Conservation (phyloP, 1,140 invertebrate genomes). For the Pollicipes pollicipes region DNA sequence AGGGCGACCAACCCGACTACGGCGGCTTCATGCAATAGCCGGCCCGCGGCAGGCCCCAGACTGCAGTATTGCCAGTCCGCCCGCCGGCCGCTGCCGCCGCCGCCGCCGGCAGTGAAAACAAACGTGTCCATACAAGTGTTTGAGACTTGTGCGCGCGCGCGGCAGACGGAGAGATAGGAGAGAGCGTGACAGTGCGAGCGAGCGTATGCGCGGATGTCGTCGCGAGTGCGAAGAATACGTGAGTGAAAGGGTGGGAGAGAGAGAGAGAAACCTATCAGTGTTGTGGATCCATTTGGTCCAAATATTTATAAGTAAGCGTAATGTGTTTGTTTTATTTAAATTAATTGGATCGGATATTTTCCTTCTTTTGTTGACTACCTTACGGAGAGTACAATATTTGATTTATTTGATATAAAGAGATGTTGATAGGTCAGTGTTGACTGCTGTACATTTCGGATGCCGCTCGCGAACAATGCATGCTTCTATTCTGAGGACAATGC, state of each 20-base stretch:
- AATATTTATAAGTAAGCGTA: constrained; percentile 2
- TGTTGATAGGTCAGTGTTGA: background rate
- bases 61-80: background rate
- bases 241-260: background rate
- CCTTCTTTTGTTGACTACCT: background rate
- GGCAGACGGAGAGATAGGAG: no score
- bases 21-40: constrained; percentile 5
- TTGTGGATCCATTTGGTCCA: constrained; percentile 1
- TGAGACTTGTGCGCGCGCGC: no score
- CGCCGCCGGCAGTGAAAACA: background rate
- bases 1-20: constrained; percentile 89
- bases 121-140: background rate
- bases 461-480: background rate
- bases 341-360: background rate
- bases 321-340: constrained; percentile 1
- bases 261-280: background rate
- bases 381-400: background rate
- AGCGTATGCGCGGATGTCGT: no score
- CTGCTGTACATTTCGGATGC: background rate
- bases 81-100: no score
- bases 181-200: background rate
- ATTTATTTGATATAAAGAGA: background rate
- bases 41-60: no score
- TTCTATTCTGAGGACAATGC: background rate
- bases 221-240: background rate